Percentiles rank a stretch among this genome's conserved stretches.
phyloP scores from a whole-genome alignment of 2,113 vertebrate species.

The Catagonus wagneri region DNA sequence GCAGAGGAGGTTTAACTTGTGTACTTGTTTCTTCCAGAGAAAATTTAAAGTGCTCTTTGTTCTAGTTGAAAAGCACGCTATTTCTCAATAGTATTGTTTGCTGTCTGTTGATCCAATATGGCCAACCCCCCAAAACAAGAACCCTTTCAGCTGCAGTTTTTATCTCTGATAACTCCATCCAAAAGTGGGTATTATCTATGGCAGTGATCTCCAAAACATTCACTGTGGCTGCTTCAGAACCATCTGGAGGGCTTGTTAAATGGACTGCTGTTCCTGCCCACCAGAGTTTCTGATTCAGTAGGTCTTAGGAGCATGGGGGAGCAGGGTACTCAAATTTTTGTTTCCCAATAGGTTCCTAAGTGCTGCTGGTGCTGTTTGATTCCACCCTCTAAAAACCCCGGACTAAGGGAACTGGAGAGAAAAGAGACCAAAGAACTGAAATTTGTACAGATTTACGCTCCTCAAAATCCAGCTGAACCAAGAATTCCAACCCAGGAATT shows the following conservation, averaged over 20 bases:
- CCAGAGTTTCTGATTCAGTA: too few species aligned
- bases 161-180: background rate
- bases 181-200: background rate
- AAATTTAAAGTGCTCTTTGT: background rate
- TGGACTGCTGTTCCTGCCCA: background rate
- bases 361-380: background rate
- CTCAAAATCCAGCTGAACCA: background rate
- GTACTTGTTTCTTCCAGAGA: background rate
- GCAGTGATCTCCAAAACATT: background rate
- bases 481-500: background rate
- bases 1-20: background rate
- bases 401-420: background rate
- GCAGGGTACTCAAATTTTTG: background rate
- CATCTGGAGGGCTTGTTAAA: background rate
- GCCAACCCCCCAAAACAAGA: background rate
- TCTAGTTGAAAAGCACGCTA: background rate
- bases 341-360: background rate
- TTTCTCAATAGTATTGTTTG: background rate
- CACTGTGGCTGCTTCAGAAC: background rate
- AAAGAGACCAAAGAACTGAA: background rate
- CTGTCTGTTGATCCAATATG: background rate
- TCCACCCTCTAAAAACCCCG: background rate
- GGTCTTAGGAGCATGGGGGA: too few species aligned
- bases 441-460: background rate
- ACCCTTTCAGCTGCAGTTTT: background rate